These are phyloP conservation scores for Caenorhabditis panamensis DNA, from an alignment of 2,888 invertebrate genomes.

Conservation along the genomic window DNA sequence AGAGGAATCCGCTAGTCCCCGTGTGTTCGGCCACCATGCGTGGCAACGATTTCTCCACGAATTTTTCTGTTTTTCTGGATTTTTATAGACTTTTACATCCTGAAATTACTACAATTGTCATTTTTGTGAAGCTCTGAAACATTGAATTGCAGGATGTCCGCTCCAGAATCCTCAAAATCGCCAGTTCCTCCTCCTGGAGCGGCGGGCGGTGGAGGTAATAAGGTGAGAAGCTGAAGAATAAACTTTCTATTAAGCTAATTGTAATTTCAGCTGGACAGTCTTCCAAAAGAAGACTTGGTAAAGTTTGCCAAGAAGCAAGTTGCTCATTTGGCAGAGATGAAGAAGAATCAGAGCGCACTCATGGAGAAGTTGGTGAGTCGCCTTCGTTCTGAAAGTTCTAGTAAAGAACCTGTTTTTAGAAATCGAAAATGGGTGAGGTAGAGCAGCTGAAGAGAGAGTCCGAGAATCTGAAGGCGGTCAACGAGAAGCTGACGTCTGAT, in stretches of 20 bases:
- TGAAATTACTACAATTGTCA: no score
- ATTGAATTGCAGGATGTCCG: constrained; percentile 36
- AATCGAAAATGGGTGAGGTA: constrained; percentile 36
- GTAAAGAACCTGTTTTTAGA: constrained; percentile 24
- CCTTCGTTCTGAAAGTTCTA: neutral
- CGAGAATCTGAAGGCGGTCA: constrained; percentile 40
- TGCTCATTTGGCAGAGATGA: constrained; percentile 53
- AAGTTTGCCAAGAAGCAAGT: constrained; percentile 62
- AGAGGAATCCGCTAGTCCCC: constrained; percentile 22
- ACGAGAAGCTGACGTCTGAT: constrained; percentile 39
- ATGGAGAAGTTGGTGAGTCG: constrained; percentile 49
- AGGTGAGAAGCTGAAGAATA: constrained; percentile 7
- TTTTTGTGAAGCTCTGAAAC: neutral
- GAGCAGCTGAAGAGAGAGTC: constrained; percentile 27
- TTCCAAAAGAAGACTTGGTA: constrained; percentile 58
- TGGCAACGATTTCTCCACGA: constrained; percentile 23
- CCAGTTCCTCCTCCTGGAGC: constrained; percentile 40
- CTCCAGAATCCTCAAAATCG: constrained; percentile 41
- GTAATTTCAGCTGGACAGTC: constrained; percentile 39
- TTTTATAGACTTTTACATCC: neutral
- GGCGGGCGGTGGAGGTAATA: constrained; percentile 22
- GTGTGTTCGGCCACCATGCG: constrained; percentile 24
- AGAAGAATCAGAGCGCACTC: constrained; percentile 42
- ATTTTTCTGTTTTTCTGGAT: neutral
- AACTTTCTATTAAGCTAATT: neutral